Conservation (phyloP, 2,113 vertebrate genomes). For the Tenrec ecaudatus region DNA sequence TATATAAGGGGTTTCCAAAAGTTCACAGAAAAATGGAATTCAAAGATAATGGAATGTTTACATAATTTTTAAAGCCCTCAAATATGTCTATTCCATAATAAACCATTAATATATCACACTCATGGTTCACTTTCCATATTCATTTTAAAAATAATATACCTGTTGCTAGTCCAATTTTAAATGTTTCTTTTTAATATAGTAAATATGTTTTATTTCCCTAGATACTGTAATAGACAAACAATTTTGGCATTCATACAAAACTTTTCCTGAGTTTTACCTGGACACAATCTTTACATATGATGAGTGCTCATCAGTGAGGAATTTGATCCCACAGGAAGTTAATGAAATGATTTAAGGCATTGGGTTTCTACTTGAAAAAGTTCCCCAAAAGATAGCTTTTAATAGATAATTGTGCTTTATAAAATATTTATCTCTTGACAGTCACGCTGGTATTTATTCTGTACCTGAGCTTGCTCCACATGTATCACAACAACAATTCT, state of each 20-base stretch:
- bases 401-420: slow-evolving; percentile 77
- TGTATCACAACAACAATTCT: slow-evolving; percentile 65
- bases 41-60: too few relatives aligned
- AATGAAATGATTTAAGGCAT: slow-evolving; percentile 79
- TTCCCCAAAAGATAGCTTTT: slow-evolving; percentile 76
- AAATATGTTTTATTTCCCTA: slow-evolving; percentile 70
- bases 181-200: slow-evolving; percentile 63
- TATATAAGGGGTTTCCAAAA: background rate
- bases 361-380: slow-evolving; percentile 76
- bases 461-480: slow-evolving; percentile 63
- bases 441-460: slow-evolving; percentile 66
- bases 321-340: slow-evolving; percentile 79
- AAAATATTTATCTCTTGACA: slow-evolving; percentile 64
- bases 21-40: too few relatives aligned
- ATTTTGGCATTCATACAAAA: slow-evolving; percentile 73
- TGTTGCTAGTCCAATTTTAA: slow-evolving; percentile 59
- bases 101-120: background rate
- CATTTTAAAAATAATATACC: slow-evolving; percentile 65
- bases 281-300: slow-evolving; percentile 68
- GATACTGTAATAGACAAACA: slow-evolving; percentile 62
- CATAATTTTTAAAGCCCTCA: too few relatives aligned
- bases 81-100: background rate
- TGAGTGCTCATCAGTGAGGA: slow-evolving; percentile 76
- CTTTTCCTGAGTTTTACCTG: slow-evolving; percentile 70
- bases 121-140: slow-evolving; percentile 50